phyloP scores from a whole-genome alignment of 2,888 invertebrate species.

The Agonum fuliginosum region DNA sequence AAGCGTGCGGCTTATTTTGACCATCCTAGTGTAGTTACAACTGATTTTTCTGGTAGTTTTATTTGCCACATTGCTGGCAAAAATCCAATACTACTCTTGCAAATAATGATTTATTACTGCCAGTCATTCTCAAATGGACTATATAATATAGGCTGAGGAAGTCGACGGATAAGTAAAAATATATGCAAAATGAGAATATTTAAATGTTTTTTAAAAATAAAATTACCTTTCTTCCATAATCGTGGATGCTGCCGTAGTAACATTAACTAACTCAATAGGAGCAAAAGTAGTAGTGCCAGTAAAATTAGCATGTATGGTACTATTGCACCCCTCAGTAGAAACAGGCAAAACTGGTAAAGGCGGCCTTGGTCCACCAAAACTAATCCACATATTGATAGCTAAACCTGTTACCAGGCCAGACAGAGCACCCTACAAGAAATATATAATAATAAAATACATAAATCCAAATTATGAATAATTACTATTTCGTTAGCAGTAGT shows the following conservation, averaged over 20 bases:
- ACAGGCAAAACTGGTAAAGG: conserved; percentile 75
- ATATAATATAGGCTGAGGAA: no score
- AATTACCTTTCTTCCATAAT: conserved; percentile 24
- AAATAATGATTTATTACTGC: no score
- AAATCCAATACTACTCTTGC: no score
- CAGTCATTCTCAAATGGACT: no score
- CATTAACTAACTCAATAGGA: neutral
- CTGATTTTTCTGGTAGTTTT: no score
- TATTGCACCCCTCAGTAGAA: conserved; percentile 76
- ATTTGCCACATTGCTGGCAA: no score
- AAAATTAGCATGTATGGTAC: conserved; percentile 49
- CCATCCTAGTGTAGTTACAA: no score
- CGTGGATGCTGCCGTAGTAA: neutral
- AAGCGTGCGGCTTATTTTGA: no score
- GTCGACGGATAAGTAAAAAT: no score
- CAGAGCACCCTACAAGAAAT: conserved; percentile 79
- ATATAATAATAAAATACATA: neutral
- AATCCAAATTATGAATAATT: conserved; percentile 21
- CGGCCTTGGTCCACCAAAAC: conserved; percentile 87
- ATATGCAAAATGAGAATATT: neutral
- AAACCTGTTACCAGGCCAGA: conserved; percentile 80
- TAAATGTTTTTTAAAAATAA: neutral
- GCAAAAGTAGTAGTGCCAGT: conserved; percentile 61
- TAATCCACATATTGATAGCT: conserved; percentile 85
- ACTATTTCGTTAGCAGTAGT: conserved; percentile 83